Evolutionary conservation across 2,113 vertebrate species (phyloP), one percentile per base, ranked within the genome.

Genomic region (Solenodon paradoxus): DNA sequence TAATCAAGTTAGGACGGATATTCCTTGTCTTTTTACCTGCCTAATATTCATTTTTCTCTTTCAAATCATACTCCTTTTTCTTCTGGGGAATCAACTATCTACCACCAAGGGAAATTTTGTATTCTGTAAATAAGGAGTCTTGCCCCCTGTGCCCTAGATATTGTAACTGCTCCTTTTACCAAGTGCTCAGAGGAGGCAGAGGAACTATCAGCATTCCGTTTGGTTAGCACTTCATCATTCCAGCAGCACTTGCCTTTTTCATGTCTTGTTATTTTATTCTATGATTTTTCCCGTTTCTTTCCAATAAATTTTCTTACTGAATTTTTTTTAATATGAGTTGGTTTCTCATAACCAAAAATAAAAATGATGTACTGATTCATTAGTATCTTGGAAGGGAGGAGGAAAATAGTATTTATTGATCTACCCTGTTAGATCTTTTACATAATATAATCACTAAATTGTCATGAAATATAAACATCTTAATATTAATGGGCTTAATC

Each of bases 371-470:
- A 13, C 42, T 78, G 55, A 19, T 66, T 88, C 72, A 90, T 94
- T 95, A 95, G 55, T 82, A 95, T 90, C 92, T 95, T 61, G 78
- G 71, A 84, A 87, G 53, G 38, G 20, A 96, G 12, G 49, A 64
- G 28, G 64, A 78, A 81, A 84, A 80, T 38, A 49, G 4, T 77
- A 40, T 77, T 94, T 68, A 85, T 92, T 90, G 59, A 59, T 45
- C 51, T 79, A 81, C 40, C 90, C 63, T 59, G 15, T 88, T 77
- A 75, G 78, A 84, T 92, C 28, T 92, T 93, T 93, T 89, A 75
- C 51, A 47, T 69, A 69, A 68, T 81, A 38, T 79, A 42, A 68
- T 86, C 26, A 47, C 32, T 64, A 80, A 86, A 87, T 83, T 85
- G 49, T 79, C 78, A 83, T 38, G 32, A 88, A 92, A 9, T 78